A percentile compares a stretch with the other conserved stretches of the same genome.
These are phyloP conservation scores for Cryptocephalus primarius DNA, from an alignment of 2,888 invertebrate species.

Conservation along the genomic window DNA sequence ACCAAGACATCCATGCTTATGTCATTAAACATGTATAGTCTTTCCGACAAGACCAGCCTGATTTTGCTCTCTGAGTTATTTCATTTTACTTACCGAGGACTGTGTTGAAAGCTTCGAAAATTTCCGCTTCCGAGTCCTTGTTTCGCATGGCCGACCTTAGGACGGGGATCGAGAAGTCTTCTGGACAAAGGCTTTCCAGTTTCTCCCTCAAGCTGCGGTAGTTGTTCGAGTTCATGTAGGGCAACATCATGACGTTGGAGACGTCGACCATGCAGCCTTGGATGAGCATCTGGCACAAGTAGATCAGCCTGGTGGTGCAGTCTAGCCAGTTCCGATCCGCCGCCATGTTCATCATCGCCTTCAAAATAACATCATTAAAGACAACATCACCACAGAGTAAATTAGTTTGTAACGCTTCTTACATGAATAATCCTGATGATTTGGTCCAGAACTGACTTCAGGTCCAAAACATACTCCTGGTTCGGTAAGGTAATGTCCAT, in stretches of 20 bases:
- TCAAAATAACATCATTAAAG: conserved; percentile 18
- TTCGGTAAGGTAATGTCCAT: conserved; percentile 72
- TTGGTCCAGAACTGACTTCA: conserved; percentile 95
- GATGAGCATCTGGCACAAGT: conserved; percentile 78
- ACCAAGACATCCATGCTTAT: no score
- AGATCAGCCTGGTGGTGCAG: conserved; percentile 65
- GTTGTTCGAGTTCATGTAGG: conserved; percentile 58
- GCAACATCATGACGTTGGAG: conserved; percentile 64
- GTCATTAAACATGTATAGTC: no score
- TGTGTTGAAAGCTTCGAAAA: no score
- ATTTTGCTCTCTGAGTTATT: no score
- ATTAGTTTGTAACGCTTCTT: conserved; percentile 12
- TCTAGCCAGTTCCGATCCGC: conserved; percentile 86
- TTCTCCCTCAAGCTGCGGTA: conserved; percentile 44
- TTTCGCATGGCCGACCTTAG: conserved; percentile 4
- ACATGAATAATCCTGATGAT: conserved; percentile 89
- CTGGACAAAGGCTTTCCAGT: no score
- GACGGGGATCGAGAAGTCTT: no score
- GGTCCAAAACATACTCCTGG: conserved; percentile 91
- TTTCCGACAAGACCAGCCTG: no score
- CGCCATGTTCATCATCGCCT: conserved; percentile 94
- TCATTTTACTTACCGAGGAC: no score
- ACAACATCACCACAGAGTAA: no score
- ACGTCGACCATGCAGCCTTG: conserved; percentile 84
- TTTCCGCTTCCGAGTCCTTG: background rate